Evolutionary conservation across 2,113 vertebrate species (phyloP), one percentile per base, ranked within the genome.

Genomic region (Gnathochromis pfefferi): DNA sequence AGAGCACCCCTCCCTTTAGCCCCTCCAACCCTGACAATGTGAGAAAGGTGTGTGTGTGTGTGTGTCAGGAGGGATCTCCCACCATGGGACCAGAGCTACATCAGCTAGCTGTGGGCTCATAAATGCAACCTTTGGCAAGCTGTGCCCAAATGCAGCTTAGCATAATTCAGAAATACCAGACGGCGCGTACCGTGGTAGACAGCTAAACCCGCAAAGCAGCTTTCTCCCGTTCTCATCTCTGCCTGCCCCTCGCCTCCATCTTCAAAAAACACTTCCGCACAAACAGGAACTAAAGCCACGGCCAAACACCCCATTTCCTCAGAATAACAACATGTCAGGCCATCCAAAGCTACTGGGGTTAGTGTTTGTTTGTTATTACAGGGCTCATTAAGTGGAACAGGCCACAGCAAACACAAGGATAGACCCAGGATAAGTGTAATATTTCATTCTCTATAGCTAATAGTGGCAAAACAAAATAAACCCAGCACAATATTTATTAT

Each of bases 131-230:
- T 92, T 92, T 91, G 93, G 93, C 91, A 84, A 90, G 82, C 70
- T 60, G 54, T 91, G 35, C 5, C 85, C 90, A 93, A 94, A 91
- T 82, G 83, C 92, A 95, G 94, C 90, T 94, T 95, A 95, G 86
- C 82, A 95, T 94, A 92, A 94, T 93, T 95, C 94, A 93, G 63
- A 94, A 96, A 96, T 93, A 88, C 92, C 93, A 95, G 93, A 93
- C 93, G 57, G 89, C 88, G 87, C 92, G 83, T 92, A 82, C 91
- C 85, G 82, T 87, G 86, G 85, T 80, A 84, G 83, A 87, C 85
- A 16, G 80, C 88, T 94, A 93, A 95, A 96, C 83, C 93, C 79
- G 40, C 88, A 94, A 93, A 95, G 93, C 90, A 90, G 91, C 95
- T 93, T 94, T 96, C 94, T 95, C 90, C 68, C 58, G 81, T 93